A percentile compares a stretch with the other conserved stretches of the same genome.
Conservation (phyloP, 37 sponge, comb jelly and placozoan species). For the Axinella damicornis region DNA sequence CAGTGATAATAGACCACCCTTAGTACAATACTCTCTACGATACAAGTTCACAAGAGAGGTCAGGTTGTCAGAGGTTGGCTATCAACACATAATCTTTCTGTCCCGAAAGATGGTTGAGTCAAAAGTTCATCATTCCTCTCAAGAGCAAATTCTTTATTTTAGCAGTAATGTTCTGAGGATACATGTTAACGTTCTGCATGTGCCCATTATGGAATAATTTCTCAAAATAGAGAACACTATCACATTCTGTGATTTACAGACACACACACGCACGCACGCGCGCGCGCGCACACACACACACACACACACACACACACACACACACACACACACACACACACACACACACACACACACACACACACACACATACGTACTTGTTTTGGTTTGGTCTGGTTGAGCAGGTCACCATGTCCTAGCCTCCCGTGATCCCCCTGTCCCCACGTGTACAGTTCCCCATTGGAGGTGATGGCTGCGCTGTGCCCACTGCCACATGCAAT, state of each 20-base stretch:
- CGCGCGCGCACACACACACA: not conserved
- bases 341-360: not conserved
- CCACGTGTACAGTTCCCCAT: conserved; percentile 97
- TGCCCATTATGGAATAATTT: no score
- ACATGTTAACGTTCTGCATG: no score
- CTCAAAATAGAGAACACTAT: no score
- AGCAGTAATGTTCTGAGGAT: no score
- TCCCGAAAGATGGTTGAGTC: no score
- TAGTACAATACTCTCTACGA: no score
- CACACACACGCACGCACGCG: not conserved
- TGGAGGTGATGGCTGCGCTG: conserved; percentile 89
- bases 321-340: not conserved
- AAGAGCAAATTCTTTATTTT: no score
- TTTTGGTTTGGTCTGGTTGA: conserved; percentile 86
- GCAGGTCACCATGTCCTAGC: conserved; percentile 88
- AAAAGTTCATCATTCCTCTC: no score
- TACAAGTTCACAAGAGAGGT: not conserved
- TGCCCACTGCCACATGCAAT: conserved; percentile 91
- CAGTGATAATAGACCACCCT: no score
- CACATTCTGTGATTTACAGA: not conserved
- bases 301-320: not conserved
- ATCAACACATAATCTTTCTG: no score
- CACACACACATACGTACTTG: conserved; percentile 54
- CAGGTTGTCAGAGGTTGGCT: no score
- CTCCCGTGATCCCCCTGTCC: conserved; percentile 89